Evolutionary conservation across 35 echinoderm and acorn worm genomes (phyloP).

Genomic region (Heliocidaris erythrogramma): DNA sequence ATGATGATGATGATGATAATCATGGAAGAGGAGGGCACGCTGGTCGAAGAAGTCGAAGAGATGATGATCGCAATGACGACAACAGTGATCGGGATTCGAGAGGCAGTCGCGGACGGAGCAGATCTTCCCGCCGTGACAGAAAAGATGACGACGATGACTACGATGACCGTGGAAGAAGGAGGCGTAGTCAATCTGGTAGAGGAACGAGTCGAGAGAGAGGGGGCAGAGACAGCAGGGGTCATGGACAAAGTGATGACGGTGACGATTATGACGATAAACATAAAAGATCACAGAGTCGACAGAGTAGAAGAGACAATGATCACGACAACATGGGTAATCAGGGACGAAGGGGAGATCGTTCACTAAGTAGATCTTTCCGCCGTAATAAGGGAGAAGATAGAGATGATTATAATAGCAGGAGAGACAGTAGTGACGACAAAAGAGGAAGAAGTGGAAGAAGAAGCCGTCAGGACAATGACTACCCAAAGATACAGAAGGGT

Average conservation of each 20-base stretch:
- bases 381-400: not conserved
- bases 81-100: not conserved
- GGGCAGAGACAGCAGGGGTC: not conserved
- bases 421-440: not conserved
- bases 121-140: not conserved
- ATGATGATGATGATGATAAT: not conserved
- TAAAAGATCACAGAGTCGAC: not conserved
- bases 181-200: constrained; percentile 7
- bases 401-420: not conserved
- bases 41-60: constrained; percentile 6
- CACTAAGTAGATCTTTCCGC: not conserved
- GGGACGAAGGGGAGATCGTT: not conserved
- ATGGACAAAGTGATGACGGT: constrained; percentile 14
- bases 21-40: not conserved
- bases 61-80: not conserved
- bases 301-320: not conserved
- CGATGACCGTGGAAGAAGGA: not conserved
- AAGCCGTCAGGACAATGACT: not conserved
- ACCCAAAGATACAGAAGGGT: not conserved
- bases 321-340: not conserved
- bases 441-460: not conserved
- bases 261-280: not conserved
- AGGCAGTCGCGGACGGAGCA: not conserved
- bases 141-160: constrained; percentile 2
- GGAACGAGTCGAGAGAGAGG: constrained; percentile 18